These are phyloP conservation scores for Megalops atlanticus DNA, from an alignment of 2,113 vertebrate genomes.

Conservation along the genomic window DNA sequence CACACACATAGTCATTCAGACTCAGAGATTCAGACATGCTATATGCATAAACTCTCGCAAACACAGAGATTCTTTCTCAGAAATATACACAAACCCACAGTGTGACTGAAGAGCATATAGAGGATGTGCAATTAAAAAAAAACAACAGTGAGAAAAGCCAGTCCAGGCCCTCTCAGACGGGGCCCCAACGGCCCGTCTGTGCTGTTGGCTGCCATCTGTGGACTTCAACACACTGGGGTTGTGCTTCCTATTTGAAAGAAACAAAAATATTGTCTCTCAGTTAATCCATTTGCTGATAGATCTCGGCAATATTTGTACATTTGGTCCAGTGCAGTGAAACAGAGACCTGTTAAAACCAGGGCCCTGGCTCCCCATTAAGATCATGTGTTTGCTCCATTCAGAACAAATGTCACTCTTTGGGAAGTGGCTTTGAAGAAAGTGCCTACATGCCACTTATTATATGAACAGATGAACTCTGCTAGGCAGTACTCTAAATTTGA, in stretches of 20 bases:
- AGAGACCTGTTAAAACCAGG: background rate
- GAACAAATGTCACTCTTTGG: background rate
- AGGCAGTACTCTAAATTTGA: no score
- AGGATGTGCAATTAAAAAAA: background rate
- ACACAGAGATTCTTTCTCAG: background rate
- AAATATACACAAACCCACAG: background rate
- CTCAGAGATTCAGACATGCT: background rate
- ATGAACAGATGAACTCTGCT: no score
- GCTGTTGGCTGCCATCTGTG: slow-evolving; percentile 19
- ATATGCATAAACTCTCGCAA: background rate
- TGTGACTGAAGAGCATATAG: no score
- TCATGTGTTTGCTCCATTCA: background rate
- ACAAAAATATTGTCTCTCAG: slow-evolving; percentile 3
- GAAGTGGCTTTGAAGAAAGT: background rate
- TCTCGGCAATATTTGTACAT: background rate
- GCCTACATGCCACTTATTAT: no score
- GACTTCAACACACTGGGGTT: background rate
- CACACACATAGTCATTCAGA: background rate
- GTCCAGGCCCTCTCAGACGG: background rate
- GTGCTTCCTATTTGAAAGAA: background rate
- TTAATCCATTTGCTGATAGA: slow-evolving; percentile 22
- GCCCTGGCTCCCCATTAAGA: background rate
- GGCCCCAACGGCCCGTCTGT: background rate
- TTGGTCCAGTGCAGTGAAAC: background rate
- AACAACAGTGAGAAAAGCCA: background rate